Conservation (phyloP, 2,888 invertebrate genomes). For the Pediacus dermestoides region DNA sequence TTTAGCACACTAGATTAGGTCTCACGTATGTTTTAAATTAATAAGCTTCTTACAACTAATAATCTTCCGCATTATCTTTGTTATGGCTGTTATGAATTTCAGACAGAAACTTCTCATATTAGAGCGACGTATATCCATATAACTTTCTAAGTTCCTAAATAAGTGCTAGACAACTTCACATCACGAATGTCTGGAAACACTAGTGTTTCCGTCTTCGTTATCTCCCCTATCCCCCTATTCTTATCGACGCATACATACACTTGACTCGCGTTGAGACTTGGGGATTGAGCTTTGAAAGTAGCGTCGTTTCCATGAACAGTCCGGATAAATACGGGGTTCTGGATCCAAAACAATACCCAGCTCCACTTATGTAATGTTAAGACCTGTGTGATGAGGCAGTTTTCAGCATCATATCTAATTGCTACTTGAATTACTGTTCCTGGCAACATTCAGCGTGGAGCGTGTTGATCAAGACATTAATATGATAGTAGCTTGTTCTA, state of each 20-base stretch:
- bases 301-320: background rate
- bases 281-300: background rate
- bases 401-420: too few species aligned
- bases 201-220: too few species aligned
- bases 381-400: background rate
- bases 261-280: background rate
- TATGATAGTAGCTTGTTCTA: too few species aligned
- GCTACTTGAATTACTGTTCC: background rate
- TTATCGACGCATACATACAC: slow-evolving; percentile 3
- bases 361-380: slow-evolving; percentile 1
- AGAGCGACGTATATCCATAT: too few species aligned
- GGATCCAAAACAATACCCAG: slow-evolving; percentile 1
- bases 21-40: too few species aligned
- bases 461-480: too few species aligned
- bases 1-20: too few species aligned
- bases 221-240: background rate
- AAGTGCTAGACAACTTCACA: slow-evolving; percentile 1
- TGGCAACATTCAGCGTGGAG: too few species aligned
- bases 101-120: too few species aligned
- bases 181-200: too few species aligned
- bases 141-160: background rate
- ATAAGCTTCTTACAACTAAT: too few species aligned
- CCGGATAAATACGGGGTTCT: background rate
- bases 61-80: slow-evolving; percentile 1
- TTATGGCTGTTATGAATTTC: too few species aligned